Conservation (phyloP, 2,113 vertebrate species). For the Alligator sinensis region DNA sequence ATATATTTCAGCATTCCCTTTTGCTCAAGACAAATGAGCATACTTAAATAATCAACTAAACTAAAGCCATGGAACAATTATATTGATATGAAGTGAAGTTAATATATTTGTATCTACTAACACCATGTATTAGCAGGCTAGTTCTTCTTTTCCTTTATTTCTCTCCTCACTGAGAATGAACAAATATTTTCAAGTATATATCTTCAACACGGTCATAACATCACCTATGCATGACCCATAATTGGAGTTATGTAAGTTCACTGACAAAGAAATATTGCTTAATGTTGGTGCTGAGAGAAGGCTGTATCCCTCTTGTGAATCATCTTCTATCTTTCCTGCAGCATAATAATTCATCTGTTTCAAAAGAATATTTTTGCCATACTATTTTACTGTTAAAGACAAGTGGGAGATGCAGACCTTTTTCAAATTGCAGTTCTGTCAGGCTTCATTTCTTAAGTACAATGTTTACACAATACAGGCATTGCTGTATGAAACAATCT, state of each 20-base stretch:
- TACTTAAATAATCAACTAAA: background rate
- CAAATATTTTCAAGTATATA: background rate
- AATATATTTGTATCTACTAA: background rate
- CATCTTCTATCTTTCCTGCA: background rate
- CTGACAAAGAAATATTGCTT: background rate
- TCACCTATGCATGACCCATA: background rate
- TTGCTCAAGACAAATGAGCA: too few species aligned
- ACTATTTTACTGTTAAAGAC: background rate
- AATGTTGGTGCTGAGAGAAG: background rate
- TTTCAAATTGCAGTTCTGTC: background rate
- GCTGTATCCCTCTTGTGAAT: background rate
- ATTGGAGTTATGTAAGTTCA: background rate
- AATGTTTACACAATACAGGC: background rate
- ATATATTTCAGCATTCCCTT: background rate
- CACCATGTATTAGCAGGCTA: background rate
- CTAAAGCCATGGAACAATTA: background rate
- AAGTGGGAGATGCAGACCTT: conserved; percentile 5
- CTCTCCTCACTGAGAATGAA: background rate
- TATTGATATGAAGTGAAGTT: background rate
- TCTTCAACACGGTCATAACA: background rate
- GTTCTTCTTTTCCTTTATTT: background rate
- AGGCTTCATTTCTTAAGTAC: background rate
- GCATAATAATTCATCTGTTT: conserved; percentile 11
- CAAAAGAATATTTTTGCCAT: conserved; percentile 18
- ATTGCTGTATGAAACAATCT: background rate